A percentile compares a stretch with the other conserved stretches of the same genome.
These are phyloP conservation scores for Crotophaga sulcirostris DNA, from an alignment of 2,113 vertebrate species.

Conservation along the genomic window DNA sequence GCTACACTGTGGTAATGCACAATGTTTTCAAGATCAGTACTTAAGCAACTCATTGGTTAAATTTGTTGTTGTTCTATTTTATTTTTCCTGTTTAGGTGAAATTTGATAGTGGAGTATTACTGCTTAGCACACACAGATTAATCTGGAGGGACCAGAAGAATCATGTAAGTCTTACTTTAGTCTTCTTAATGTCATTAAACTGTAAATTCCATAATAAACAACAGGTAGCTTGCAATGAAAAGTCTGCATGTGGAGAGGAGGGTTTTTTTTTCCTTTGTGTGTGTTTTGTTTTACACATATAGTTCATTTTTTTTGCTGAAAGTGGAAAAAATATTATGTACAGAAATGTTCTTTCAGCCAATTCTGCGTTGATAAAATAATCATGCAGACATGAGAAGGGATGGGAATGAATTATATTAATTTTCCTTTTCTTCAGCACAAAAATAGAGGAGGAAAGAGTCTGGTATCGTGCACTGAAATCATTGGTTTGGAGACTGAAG, in stretches of 20 bases:
- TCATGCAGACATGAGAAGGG: neutral
- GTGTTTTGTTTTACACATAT: neutral
- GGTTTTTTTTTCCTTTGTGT: neutral
- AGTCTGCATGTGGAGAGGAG: accelerated
- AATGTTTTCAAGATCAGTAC: neutral
- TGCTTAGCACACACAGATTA: conserved; percentile 92
- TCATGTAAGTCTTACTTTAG: conserved; percentile 79
- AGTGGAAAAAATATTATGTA: neutral
- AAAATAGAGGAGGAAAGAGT: neutral
- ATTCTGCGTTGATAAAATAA: neutral
- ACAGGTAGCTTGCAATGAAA: neutral
- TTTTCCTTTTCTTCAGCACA: neutral
- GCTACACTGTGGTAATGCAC: neutral
- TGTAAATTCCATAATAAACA: neutral
- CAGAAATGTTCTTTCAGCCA: neutral
- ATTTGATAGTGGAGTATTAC: conserved; percentile 84
- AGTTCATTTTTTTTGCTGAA: neutral
- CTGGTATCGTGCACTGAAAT: neutral
- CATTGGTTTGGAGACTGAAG: neutral
- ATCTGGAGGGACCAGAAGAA: conserved; percentile 96
- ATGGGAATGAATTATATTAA: neutral
- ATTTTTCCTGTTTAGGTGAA: conserved; percentile 79
- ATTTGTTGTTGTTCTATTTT: neutral
- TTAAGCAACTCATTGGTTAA: neutral
- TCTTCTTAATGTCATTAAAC: neutral